These are phyloP conservation scores for Xanthia icteritia DNA, from an alignment of 2,888 invertebrate genomes.

Conservation along the genomic window DNA sequence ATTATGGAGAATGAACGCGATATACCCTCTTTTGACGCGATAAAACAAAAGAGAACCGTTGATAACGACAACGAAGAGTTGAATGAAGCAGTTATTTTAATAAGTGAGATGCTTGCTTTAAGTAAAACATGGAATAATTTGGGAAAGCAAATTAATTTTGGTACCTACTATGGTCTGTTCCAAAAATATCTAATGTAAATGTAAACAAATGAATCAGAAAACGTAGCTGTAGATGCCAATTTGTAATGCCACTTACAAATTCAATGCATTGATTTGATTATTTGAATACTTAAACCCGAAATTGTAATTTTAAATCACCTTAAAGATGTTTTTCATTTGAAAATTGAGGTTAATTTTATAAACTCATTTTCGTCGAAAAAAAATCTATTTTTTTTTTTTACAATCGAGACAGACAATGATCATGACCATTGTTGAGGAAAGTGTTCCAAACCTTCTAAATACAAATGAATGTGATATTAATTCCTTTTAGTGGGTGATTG, in stretches of 20 bases:
- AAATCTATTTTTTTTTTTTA: no score
- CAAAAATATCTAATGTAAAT: neutral
- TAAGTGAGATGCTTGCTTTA: slow-evolving; percentile 11
- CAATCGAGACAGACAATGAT: no score
- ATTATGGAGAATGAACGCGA: slow-evolving; percentile 19
- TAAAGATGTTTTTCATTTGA: neutral
- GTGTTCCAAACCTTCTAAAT: neutral
- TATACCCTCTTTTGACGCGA: slow-evolving; percentile 4
- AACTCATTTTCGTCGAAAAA: neutral
- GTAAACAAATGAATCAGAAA: neutral
- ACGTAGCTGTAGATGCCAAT: neutral
- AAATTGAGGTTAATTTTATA: neutral
- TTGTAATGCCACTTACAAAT: neutral
- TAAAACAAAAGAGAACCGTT: slow-evolving; percentile 32
- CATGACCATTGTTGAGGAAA: neutral
- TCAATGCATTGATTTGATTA: neutral
- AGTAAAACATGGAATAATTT: slow-evolving; percentile 16
- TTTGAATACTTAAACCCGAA: neutral
- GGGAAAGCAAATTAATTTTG: neutral
- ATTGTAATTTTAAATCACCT: neutral
- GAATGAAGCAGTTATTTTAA: slow-evolving; percentile 33
- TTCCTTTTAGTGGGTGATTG: neutral
- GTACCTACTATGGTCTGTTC: neutral
- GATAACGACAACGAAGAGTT: slow-evolving; percentile 18
- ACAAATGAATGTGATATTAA: neutral